These are phyloP conservation scores for Sarcophaga bullata DNA, from an alignment of 1,140 invertebrate species.

Conservation along the genomic window DNA sequence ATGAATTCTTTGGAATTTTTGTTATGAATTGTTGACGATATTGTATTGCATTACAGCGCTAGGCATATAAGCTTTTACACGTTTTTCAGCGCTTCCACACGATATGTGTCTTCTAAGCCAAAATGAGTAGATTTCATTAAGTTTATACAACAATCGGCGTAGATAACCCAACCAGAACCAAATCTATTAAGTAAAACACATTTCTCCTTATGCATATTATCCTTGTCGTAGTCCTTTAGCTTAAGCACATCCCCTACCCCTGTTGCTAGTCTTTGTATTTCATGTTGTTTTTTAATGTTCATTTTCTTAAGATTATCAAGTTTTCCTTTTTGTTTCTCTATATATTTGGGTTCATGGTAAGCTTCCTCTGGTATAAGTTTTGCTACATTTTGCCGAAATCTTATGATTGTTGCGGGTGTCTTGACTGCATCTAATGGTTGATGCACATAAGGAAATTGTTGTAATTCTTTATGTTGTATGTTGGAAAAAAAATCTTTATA, in stretches of 20 bases:
- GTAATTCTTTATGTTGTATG: slow-evolving; percentile 65
- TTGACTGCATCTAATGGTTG: neutral
- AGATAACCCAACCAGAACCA: slow-evolving; percentile 88
- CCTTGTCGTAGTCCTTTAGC: neutral
- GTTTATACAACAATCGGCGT: slow-evolving; percentile 74
- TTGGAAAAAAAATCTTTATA: slow-evolving; percentile 67
- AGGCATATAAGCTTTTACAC: slow-evolving; percentile 70
- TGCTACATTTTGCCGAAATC: slow-evolving; percentile 47
- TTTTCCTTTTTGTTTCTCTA: neutral
- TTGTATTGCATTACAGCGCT: slow-evolving; percentile 67
- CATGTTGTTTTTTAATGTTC: slow-evolving; percentile 75
- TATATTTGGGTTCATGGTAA: neutral
- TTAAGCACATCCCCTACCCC: slow-evolving; percentile 70
- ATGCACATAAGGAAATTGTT: slow-evolving; percentile 52
- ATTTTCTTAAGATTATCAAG: slow-evolving; percentile 62
- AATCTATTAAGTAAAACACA: slow-evolving; percentile 80
- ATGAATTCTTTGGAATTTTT: slow-evolving; percentile 67
- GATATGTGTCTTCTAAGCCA: slow-evolving; percentile 72
- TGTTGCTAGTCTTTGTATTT: slow-evolving; percentile 72
- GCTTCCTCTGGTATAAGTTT: slow-evolving; percentile 47
- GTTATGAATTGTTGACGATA: slow-evolving; percentile 71
- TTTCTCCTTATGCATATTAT: slow-evolving; percentile 58
- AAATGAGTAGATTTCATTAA: slow-evolving; percentile 72
- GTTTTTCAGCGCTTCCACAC: slow-evolving; percentile 74
- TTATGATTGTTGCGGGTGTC: slow-evolving; percentile 16